A percentile compares a stretch with the other conserved stretches of the same genome.
Evolutionary conservation across 2,797 vertebrate genomes (phyloP).

Genomic region (Darevskia nairensis): DNA sequence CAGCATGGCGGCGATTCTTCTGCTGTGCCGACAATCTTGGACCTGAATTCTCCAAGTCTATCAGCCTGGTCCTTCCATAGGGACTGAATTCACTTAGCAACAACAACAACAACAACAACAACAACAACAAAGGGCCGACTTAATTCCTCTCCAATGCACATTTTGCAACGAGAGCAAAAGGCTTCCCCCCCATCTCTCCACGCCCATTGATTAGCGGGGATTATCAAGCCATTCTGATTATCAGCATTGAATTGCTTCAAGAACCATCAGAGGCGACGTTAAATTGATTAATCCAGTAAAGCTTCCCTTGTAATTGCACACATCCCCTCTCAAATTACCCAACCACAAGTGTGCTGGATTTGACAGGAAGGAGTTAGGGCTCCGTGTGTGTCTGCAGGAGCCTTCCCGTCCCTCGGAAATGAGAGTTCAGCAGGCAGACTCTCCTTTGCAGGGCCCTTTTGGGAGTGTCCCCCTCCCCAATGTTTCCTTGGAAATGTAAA

Average conservation of each 20-base stretch:
- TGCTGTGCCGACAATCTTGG: neutral
- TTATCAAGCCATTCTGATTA: constrained; percentile 72
- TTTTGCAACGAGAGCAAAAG: constrained; percentile 38
- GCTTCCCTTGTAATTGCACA: constrained; percentile 68
- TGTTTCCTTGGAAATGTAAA: neutral
- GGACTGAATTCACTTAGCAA: constrained; percentile 3
- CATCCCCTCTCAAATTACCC: constrained; percentile 58
- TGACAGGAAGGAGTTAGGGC: constrained; percentile 6
- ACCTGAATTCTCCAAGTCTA: neutral
- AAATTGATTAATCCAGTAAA: constrained; percentile 73
- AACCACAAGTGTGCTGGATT: constrained; percentile 24
- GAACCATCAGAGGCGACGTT: constrained; percentile 66
- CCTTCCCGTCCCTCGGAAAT: neutral
- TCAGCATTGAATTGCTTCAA: constrained; percentile 58
- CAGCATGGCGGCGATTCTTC: fast-evolving
- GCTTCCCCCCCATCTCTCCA: constrained; percentile 47
- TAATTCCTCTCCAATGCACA: constrained; percentile 30
- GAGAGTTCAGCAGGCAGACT: constrained; percentile 12
- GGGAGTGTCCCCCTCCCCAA: no score
- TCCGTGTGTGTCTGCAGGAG: neutral
- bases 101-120: fast-evolving
- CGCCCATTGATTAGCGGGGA: constrained; percentile 59
- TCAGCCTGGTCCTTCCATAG: neutral
- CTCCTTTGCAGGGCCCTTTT: neutral
- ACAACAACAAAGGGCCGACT: fast-evolving